phyloP scores from a whole-genome alignment of 2,888 invertebrate species.

The Eupithecia subfuscata region DNA sequence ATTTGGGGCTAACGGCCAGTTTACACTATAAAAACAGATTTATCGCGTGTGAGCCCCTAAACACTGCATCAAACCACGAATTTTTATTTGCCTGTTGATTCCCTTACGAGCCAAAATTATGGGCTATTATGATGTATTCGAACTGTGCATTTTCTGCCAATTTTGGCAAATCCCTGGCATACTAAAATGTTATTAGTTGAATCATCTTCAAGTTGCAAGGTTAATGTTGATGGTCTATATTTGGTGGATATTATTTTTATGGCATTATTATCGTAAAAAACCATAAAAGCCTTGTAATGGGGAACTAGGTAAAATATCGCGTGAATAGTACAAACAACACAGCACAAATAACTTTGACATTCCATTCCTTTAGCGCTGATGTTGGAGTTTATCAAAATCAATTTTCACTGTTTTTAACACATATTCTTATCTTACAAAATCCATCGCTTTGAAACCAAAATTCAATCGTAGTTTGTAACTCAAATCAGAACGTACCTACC shows the following conservation, averaged over 20 bases:
- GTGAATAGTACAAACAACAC: not conserved
- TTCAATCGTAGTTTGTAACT: not conserved
- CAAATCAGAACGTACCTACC: not conserved
- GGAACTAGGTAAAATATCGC: not conserved
- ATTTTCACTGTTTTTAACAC: not conserved
- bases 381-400: not conserved
- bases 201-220: constrained; percentile 8
- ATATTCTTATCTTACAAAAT: not conserved
- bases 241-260: not conserved
- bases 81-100: constrained; percentile 79
- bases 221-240: not conserved
- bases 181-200: constrained; percentile 6
- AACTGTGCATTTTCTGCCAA: constrained; percentile 42
- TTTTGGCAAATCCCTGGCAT: constrained; percentile 15
- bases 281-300: not conserved
- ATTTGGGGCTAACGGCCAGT: constrained; percentile 34
- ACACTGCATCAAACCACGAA: constrained; percentile 46
- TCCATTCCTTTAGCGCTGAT: not conserved
- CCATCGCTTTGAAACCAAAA: not conserved
- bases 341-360: not conserved
- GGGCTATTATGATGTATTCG: constrained; percentile 44
- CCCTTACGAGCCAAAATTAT: constrained; percentile 54
- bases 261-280: not conserved
- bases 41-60: constrained; percentile 43
- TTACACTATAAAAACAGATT: constrained; percentile 41